A percentile compares a stretch with the other conserved stretches of the same genome.
Evolutionary conservation across 2,797 vertebrate species (phyloP).

Genomic region (Muraenolepis orangiensis): DNA sequence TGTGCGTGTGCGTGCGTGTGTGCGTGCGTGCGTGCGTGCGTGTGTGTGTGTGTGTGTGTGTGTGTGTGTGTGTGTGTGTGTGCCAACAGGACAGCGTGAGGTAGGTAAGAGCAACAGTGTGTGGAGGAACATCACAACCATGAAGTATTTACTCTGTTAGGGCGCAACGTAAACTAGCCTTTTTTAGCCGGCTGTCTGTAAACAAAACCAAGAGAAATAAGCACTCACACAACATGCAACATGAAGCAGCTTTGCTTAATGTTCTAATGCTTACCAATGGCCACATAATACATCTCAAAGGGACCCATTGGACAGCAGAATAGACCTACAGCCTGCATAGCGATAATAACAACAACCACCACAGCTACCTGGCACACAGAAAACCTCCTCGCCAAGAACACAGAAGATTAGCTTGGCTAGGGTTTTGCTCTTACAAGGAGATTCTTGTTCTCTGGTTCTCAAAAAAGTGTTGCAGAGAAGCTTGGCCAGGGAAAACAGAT

Average conservation of each 20-base stretch:
- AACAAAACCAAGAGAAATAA: no score
- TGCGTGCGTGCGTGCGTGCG: slow-evolving; percentile 25
- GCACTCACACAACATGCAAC: no score
- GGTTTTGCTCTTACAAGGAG: slow-evolving; percentile 10
- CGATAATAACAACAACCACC: neutral
- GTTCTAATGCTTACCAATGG: neutral
- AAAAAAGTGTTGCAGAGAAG: slow-evolving; percentile 30
- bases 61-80: slow-evolving; percentile 48
- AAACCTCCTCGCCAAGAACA: no score
- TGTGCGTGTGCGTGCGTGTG: no score
- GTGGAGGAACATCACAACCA: slow-evolving; percentile 36
- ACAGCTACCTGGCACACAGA: slow-evolving; percentile 4
- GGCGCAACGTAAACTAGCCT: slow-evolving; percentile 57
- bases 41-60: slow-evolving; percentile 45
- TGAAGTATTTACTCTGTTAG: slow-evolving; percentile 56
- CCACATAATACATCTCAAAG: neutral
- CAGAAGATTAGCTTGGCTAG: no score
- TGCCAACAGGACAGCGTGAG: slow-evolving; percentile 58
- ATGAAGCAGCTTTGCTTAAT: neutral
- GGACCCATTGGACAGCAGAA: no score
- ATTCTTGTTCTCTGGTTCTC: slow-evolving; percentile 38
- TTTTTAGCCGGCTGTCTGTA: slow-evolving; percentile 16
- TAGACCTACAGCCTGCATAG: neutral
- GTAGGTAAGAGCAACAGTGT: slow-evolving; percentile 65
- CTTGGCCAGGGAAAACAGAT: slow-evolving; percentile 36